A percentile compares a stretch with the other conserved stretches of the same genome.
Conservation (phyloP, 2,113 vertebrate species). For the Gymnogyps californianus region DNA sequence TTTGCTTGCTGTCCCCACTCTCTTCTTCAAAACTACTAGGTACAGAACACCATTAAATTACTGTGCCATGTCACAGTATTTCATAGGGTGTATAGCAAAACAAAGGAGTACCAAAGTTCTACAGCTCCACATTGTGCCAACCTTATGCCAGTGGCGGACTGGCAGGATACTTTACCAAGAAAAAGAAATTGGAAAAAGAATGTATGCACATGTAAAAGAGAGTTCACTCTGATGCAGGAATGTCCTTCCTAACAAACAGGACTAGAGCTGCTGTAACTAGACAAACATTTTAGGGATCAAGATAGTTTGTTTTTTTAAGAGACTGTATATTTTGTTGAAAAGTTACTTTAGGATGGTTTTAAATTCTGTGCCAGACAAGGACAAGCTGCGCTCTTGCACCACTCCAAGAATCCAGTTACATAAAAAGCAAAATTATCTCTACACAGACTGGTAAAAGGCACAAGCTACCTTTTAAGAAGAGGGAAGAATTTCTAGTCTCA, state of each 20-base stretch:
- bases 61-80: neutral
- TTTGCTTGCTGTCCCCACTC: neutral
- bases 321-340: neutral
- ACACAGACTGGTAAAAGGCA: neutral
- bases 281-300: neutral
- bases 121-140: neutral
- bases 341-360: neutral
- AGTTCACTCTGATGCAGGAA: neutral
- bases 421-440: neutral
- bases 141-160: neutral
- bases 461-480: neutral
- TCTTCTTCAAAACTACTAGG: neutral
- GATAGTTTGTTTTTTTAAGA: neutral
- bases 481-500: neutral
- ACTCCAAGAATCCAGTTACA: neutral
- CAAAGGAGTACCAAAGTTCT: neutral
- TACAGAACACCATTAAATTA: neutral
- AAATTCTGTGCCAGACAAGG: neutral
- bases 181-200: neutral
- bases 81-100: neutral
- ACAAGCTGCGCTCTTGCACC: neutral
- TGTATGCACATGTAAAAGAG: accelerated
- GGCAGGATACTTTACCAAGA: neutral
- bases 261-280: neutral
- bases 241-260: neutral